Evolutionary conservation across 1,140 invertebrate genomes (phyloP), one percentile per base, ranked within the genome.

Genomic region (Cotesia chilonis): DNA sequence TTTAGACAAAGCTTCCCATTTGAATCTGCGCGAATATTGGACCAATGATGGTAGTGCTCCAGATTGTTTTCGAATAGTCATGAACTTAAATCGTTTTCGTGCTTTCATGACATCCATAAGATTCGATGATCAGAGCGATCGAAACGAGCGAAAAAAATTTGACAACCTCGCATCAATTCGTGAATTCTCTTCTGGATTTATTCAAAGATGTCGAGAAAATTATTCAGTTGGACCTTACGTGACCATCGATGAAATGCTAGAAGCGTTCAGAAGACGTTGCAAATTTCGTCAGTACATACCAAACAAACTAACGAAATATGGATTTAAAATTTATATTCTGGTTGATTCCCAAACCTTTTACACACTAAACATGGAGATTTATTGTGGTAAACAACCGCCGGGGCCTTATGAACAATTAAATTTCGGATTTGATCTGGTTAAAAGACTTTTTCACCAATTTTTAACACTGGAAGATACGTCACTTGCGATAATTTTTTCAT

Each of bases 101-200:
- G 17, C 1, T 17, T 1, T 17, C 7, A 17, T 14, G 55, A 20
- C 2, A 1, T 59, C 78, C 69, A 57, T 86, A 4, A 74, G 82
- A 52, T 82, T 85, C 70, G 80, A 84, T 72, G 74, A 81, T 54
- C 80, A 79, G 74, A 61, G 35, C 66, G 80, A 79, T 38, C 73
- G 81, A 69, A 14, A 60, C 4, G 68, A 75, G 65, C 71, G 78
- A 67, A 77, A 74, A 59, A 65, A 72, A 71, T 35, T 65, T 36
- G 83, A 85, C 75, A 72, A 75, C 66, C 82, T 86, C 78, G 80
- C 80, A 47, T 76, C 73, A 5, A 80, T 86, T 12, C 73, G 80
- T 67, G 75, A 84, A 64, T 72, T 86, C 61, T 87, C 79, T 80
- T 75, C 84, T 17, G 73, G 72, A 9, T 81, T 84, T 65, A 59